Evolutionary conservation across 2,888 invertebrate species (phyloP), one percentile per base, ranked within the genome.

Genomic region (Drosophila multiciliata): DNA sequence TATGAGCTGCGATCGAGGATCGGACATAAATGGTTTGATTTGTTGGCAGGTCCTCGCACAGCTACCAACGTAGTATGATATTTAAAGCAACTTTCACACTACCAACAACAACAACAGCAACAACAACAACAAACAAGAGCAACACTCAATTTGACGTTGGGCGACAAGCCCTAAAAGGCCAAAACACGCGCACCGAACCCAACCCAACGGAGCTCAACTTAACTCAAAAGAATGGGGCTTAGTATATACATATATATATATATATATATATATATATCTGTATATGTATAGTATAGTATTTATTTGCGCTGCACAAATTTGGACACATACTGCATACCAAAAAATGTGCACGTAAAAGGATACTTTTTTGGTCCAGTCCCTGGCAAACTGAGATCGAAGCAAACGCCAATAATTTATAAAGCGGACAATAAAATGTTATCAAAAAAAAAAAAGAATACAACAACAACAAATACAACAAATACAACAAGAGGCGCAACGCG

Each of bases 361-460:
- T 87, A 89, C 87, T 82, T 89, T 73, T 89, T 89, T 85, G 79
- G 71, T 63, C 4, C 64, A 71, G 42, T 26, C 38, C 50, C 59
- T 23, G 23, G 36, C 35, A 54, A 36, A 62, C 62, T 26, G 65
- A 33, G 36, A 53, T 45, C 67, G 35, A 20, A 23, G 64, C 86
- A 86, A 89, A 89, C 90, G 89, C 87, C 90, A 90, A 87, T 89
- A 89, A 86, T 86, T 86, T 86, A 86, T 86, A 86, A 88, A 88
- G 89, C 87, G 78, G 82, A 90, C 90, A 87, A 89, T 89, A 84
- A 90, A 87, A 90, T 87, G 87, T 89, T 87, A 89, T 84, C 89
- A 84, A 78, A 89, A 85, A 74, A 87, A 87, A 20, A 23, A 74
- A 87, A 29, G 5, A 17, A 20, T 15, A 36, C 7, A 35, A 45